Conservation (phyloP, 2,888 invertebrate genomes). For the Macaria liturata region DNA sequence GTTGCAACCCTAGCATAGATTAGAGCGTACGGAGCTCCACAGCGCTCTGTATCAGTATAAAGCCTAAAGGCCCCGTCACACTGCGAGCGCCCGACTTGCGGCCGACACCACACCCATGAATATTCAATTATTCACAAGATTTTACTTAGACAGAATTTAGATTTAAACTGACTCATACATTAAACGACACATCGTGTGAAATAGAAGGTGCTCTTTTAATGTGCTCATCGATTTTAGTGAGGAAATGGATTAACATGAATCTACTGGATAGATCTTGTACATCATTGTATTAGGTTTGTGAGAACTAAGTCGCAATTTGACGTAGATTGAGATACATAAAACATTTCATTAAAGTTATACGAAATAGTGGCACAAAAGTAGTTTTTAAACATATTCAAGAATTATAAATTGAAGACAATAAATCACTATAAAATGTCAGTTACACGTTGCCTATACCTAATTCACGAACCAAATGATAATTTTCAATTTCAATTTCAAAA, state of each 20-base stretch:
- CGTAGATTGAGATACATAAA: too few species aligned
- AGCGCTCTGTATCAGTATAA: slow-evolving; percentile 29
- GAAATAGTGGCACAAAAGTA: too few species aligned
- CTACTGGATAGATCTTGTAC: neutral
- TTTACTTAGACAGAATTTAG: slow-evolving; percentile 65
- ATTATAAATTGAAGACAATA: too few species aligned
- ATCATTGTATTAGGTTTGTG: too few species aligned
- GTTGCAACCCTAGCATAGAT: slow-evolving; percentile 52
- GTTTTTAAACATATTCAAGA: too few species aligned
- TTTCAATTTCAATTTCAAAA: too few species aligned
- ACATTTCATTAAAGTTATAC: too few species aligned
- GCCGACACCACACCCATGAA: slow-evolving; percentile 70
- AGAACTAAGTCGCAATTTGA: too few species aligned
- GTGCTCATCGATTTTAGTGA: slow-evolving; percentile 14
- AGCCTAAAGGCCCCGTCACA: slow-evolving; percentile 64
- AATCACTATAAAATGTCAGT: too few species aligned
- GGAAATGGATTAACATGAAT: neutral
- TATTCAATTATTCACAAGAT: slow-evolving; percentile 76
- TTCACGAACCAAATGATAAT: too few species aligned
- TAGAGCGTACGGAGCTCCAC: slow-evolving; percentile 36
- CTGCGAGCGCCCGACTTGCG: slow-evolving; percentile 68
- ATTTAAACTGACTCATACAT: slow-evolving; percentile 51
- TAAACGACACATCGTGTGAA: slow-evolving; percentile 30
- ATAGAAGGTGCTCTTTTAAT: slow-evolving; percentile 29
- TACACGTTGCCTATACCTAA: too few species aligned